Evolutionary conservation across 1,140 invertebrate genomes (phyloP).

Genomic region (Leptonema lineaticorne): DNA sequence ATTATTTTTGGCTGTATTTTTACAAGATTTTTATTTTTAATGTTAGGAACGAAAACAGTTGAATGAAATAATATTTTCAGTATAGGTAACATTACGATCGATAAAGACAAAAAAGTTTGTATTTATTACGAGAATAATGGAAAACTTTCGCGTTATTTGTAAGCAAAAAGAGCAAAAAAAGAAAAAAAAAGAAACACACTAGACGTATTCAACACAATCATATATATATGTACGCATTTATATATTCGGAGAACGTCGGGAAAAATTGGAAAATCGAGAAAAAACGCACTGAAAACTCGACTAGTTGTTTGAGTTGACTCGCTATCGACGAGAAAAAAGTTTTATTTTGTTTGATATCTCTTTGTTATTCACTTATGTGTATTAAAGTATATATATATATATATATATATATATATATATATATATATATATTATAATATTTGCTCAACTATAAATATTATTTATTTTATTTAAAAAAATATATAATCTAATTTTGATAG

Average conservation of each 20-base stretch:
- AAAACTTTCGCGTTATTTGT: constrained; percentile 21
- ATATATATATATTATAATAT: too few species aligned
- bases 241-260: too few species aligned
- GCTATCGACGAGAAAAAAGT: constrained; percentile 10
- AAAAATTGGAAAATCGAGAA: too few species aligned
- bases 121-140: constrained; percentile 18
- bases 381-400: too few species aligned
- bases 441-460: too few species aligned
- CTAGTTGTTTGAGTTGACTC: constrained; percentile 1
- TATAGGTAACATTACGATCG: constrained; percentile 12
- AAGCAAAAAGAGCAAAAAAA: not conserved
- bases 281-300: not conserved
- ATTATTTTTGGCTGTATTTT: not conserved
- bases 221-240: not conserved
- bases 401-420: too few species aligned
- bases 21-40: not conserved
- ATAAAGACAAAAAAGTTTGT: constrained; percentile 21
- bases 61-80: constrained; percentile 1
- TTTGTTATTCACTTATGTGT: constrained; percentile 1
- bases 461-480: too few species aligned
- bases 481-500: too few species aligned
- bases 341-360: constrained; percentile 12
- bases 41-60: constrained; percentile 6
- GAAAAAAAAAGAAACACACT: not conserved
- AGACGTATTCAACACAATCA: too few species aligned